These are phyloP conservation scores for Dicaeum eximium DNA, from an alignment of 2,113 vertebrate species.

Conservation along the genomic window DNA sequence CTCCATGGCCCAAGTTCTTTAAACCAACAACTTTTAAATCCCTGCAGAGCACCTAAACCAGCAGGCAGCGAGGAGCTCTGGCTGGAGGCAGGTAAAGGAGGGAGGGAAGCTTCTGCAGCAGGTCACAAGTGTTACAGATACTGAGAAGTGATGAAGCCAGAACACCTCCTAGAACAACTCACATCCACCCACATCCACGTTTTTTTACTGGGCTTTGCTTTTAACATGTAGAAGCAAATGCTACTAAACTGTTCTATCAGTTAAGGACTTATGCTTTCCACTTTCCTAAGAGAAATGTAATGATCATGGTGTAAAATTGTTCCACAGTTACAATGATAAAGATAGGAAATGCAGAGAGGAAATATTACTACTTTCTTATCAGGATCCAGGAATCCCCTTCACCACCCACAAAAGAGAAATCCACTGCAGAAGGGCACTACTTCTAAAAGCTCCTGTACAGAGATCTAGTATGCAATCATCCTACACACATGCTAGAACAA, in stretches of 20 bases:
- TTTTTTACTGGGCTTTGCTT: neutral
- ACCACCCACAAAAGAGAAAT: neutral
- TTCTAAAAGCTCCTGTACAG: neutral
- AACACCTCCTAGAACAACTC: neutral
- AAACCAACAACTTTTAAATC: neutral
- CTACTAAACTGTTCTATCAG: neutral
- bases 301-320: neutral
- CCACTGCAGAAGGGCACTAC: neutral
- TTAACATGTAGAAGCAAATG: neutral
- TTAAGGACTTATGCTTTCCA: neutral
- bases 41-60: neutral
- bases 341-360: neutral
- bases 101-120: neutral
- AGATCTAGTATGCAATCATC: neutral
- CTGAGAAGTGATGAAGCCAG: neutral
- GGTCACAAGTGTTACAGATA: neutral
- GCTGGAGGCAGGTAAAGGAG: fast-evolving
- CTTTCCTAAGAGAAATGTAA: neutral
- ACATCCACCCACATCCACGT: neutral
- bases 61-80: neutral
- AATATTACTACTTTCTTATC: neutral
- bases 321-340: neutral
- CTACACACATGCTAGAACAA: neutral
- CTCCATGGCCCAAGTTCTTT: neutral
- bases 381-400: neutral